phyloP scores from a whole-genome alignment of 2,888 invertebrate genomes.

The Pimpla rufipes region DNA sequence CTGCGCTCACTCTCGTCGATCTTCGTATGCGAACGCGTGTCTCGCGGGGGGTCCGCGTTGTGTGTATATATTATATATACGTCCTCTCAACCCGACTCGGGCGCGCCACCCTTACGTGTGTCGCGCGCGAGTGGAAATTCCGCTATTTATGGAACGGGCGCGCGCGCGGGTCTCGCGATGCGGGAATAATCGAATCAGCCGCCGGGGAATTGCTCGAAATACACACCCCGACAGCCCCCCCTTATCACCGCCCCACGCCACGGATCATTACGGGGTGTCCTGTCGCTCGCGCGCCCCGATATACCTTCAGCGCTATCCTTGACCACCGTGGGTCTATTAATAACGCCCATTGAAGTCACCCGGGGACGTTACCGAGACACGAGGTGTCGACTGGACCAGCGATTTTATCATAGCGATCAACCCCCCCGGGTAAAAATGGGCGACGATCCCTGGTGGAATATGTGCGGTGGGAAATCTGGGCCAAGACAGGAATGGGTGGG shows the following conservation, averaged over 20 bases:
- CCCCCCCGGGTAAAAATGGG: no score
- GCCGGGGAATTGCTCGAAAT: constrained; percentile 24
- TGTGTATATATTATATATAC: constrained; percentile 10
- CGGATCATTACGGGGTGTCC: not conserved
- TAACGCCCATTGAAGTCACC: constrained; percentile 21
- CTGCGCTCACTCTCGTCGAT: constrained; percentile 60
- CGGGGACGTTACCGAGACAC: not conserved
- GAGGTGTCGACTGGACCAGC: not conserved
- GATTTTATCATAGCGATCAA: not conserved
- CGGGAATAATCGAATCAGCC: constrained; percentile 29
- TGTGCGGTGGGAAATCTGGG: no score
- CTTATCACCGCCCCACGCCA: not conserved
- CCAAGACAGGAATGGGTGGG: no score
- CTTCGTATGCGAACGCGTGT: not conserved
- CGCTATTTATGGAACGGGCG: constrained; percentile 19
- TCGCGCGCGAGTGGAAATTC: constrained; percentile 16
- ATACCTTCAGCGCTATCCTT: constrained; percentile 24
- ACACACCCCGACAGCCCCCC: not conserved
- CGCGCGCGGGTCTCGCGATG: constrained; percentile 10
- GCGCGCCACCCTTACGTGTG: not conserved
- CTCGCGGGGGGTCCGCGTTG: not conserved
- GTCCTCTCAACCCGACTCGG: no score
- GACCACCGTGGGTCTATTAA: constrained; percentile 12
- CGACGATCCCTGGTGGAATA: no score
- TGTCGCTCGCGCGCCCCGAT: not conserved